Percentiles rank a stretch among this genome's conserved stretches.
Evolutionary conservation across 2,113 vertebrate genomes (phyloP).

Genomic region (Pangasianodon hypophthalmus): DNA sequence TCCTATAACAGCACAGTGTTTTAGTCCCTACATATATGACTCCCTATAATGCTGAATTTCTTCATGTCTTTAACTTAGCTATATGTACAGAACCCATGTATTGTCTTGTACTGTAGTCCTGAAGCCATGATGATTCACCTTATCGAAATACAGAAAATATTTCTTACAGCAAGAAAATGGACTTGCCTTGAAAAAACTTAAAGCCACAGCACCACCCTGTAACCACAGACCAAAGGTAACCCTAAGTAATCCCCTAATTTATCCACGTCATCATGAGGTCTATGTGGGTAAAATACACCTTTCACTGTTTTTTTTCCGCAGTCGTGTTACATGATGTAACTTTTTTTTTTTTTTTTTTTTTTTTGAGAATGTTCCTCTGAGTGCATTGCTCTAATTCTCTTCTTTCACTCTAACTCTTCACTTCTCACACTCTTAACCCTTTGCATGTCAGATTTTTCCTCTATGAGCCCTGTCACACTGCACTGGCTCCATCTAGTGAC

Average conservation of each 20-base stretch:
- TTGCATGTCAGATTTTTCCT: neutral
- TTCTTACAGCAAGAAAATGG: no score
- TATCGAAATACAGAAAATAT: no score
- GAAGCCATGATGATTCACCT: neutral
- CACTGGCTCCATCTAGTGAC: constrained; percentile 21
- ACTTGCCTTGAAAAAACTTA: neutral
- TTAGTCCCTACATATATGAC: neutral
- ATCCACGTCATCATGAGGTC: neutral
- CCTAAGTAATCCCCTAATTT: neutral
- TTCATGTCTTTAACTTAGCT: neutral
- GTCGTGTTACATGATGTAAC: neutral
- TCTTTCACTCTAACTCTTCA: neutral
- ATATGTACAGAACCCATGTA: neutral
- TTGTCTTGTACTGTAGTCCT: neutral
- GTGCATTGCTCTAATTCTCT: neutral
- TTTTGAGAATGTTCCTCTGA: neutral
- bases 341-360: neutral
- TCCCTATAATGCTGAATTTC: neutral
- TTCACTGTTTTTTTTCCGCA: neutral
- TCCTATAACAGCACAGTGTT: neutral
- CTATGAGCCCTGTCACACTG: neutral
- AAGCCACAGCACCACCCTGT: neutral
- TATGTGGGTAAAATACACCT: neutral
- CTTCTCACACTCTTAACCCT: neutral
- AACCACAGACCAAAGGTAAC: neutral